phyloP scores from a whole-genome alignment of 1,140 invertebrate species.

The Trigoniulus corallinus region DNA sequence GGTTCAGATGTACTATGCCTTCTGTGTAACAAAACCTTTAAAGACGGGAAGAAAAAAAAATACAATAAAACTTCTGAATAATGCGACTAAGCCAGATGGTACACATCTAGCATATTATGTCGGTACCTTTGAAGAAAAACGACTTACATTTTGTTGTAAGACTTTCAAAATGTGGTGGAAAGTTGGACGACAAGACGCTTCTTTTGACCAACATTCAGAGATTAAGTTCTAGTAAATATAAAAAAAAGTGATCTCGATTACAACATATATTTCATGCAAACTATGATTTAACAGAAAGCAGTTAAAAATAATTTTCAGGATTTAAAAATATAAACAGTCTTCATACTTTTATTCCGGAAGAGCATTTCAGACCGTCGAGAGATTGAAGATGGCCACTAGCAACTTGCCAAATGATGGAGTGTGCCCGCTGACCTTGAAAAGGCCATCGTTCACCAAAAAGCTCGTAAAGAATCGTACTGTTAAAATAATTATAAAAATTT shows the following conservation, averaged over 20 bases:
- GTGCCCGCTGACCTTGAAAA: slow-evolving; percentile 17
- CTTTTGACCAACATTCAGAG: not conserved
- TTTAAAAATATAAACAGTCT: not conserved
- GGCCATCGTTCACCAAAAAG: slow-evolving; percentile 23
- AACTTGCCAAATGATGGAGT: slow-evolving; percentile 25
- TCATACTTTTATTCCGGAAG: slow-evolving; percentile 20
- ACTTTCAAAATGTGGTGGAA: not conserved
- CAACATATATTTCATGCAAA: too few species aligned
- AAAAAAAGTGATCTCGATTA: not conserved
- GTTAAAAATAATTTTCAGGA: not conserved
- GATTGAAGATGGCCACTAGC: slow-evolving; percentile 18
- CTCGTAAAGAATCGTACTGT: slow-evolving; percentile 27
- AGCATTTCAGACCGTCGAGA: slow-evolving; percentile 19
- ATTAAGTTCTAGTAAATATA: not conserved
- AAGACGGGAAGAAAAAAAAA: not conserved
- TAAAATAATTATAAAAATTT: too few species aligned
- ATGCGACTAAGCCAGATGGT: not conserved
- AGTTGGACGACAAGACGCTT: not conserved
- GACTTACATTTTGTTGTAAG: not conserved
- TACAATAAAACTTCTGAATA: not conserved
- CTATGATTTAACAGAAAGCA: not conserved
- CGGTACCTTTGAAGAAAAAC: too few species aligned
- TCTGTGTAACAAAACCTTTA: not conserved
- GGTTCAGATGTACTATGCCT: not conserved
- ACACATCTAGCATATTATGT: not conserved